Percentiles rank a stretch among this genome's conserved stretches.
Conservation (phyloP, 2,113 vertebrate species). For the Gambusia affinis region DNA sequence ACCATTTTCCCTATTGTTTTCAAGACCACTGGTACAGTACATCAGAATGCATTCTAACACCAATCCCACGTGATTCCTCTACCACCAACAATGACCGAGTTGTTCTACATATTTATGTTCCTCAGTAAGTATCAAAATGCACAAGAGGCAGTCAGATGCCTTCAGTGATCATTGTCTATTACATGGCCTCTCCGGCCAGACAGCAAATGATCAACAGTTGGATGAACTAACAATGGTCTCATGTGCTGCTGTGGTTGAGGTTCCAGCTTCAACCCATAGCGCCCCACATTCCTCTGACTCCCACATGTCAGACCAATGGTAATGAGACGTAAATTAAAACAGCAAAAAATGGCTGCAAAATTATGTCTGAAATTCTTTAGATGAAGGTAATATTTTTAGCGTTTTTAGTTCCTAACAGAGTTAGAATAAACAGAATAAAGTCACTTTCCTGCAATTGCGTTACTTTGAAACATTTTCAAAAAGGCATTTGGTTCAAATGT, state of each 20-base stretch:
- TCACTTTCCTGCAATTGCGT: too few species aligned
- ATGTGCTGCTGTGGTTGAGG: background rate
- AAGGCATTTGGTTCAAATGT: too few species aligned
- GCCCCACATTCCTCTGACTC: background rate
- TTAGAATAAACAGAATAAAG: too few species aligned
- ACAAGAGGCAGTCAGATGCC: conserved; percentile 26
- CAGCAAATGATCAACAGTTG: conserved; percentile 13
- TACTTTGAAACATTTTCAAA: background rate
- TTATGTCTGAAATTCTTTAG: too few species aligned
- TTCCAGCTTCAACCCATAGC: background rate
- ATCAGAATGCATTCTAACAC: background rate
- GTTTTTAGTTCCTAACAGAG: too few species aligned
- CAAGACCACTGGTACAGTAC: background rate
- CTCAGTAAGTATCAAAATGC: conserved; percentile 50
- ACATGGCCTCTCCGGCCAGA: conserved; percentile 2
- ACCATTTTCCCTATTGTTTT: background rate
- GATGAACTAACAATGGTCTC: conserved; percentile 13
- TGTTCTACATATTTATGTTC: conserved; percentile 26
- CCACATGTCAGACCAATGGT: background rate
- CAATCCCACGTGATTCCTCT: background rate
- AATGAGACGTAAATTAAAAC: background rate
- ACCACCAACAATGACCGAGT: conserved; percentile 17
- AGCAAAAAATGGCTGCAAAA: background rate
- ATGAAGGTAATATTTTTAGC: too few species aligned
- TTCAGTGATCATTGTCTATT: conserved; percentile 55